Base-by-base conservation (phyloP, 2,113 vertebrate genomes). In the Cavia porcellus region DNA sequence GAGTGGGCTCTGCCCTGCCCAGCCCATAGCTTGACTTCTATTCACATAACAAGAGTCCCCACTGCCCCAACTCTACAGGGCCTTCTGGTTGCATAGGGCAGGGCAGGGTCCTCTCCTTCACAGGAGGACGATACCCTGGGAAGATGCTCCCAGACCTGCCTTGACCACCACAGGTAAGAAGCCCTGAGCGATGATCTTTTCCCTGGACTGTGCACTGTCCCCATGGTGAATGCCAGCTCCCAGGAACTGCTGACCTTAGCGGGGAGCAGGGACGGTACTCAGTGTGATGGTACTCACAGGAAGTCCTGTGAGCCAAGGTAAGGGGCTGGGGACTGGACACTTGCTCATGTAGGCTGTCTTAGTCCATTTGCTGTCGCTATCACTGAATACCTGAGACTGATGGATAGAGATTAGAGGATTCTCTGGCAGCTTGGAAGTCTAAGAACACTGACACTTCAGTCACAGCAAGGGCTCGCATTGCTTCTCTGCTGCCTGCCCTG, bases 21-120 rank as follows among this genome's bases (percentile, higher is more conserved):
- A 1, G 17, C 22, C 28, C 2, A 1, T 4, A 30, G 55, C 61
- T 47, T 24, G 17, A 47, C 15, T 72, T 81, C 72, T 83, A 4
- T 28, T 1, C 19, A 13, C 15, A 1, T 5, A 24, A 8, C 24
- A 30, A 32, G 38, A 77, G 20, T 45, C 20, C n/a, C 3, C 59
- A 83, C 62, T 20, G 25, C 1, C 30, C 13, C 10, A 6, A 2
- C 7, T 14, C 25, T 1, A 0, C 32, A 70, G 15, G 15, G 42
- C 24, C 90, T 55, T 82, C 75, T 57, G 9, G 32, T 25, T 14
- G 20, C 17, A 57, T n/a, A 22, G 30, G 38, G n/a, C 42, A 35
- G 47, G 38, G 50, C 11, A 45, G 47, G 64, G 84, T 15, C 15
- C 62, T 25, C 15, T 52, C 24, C n/a, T 42, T 75, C 59, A n/a